Percentiles rank a stretch among this genome's conserved stretches.
Conservation (phyloP, 2,797 vertebrate species). For the Rhinoraja longicauda region DNA sequence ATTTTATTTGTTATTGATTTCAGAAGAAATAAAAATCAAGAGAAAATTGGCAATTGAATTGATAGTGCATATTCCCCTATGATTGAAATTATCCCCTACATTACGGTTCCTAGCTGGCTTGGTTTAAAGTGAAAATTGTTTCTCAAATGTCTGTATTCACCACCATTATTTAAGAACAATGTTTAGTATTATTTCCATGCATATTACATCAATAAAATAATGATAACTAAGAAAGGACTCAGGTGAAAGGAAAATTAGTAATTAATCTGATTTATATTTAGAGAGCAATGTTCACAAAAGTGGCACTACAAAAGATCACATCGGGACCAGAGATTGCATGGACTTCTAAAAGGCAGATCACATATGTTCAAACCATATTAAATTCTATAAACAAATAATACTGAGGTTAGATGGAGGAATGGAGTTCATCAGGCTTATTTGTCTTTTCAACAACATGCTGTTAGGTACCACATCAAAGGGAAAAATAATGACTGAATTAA, state of each 20-base stretch:
- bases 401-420: background rate
- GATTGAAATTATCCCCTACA: too few species aligned
- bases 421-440: background rate
- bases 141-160: background rate
- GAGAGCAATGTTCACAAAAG: background rate
- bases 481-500: background rate
- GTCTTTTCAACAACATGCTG: background rate
- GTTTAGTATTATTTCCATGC: background rate
- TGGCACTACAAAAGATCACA: background rate
- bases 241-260: background rate
- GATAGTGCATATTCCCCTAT: background rate
- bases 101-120: background rate
- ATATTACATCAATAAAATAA: background rate
- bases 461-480: background rate
- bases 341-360: background rate
- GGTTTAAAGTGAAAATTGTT: background rate
- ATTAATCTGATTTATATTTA: background rate
- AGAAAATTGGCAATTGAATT: background rate
- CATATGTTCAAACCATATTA: background rate
- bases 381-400: background rate
- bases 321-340: background rate
- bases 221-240: background rate
- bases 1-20: constrained; percentile 3
- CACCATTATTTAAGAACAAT: background rate
- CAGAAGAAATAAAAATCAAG: background rate